phyloP scores from a whole-genome alignment of 1,140 invertebrate species.

The Eubasilissa regina region DNA sequence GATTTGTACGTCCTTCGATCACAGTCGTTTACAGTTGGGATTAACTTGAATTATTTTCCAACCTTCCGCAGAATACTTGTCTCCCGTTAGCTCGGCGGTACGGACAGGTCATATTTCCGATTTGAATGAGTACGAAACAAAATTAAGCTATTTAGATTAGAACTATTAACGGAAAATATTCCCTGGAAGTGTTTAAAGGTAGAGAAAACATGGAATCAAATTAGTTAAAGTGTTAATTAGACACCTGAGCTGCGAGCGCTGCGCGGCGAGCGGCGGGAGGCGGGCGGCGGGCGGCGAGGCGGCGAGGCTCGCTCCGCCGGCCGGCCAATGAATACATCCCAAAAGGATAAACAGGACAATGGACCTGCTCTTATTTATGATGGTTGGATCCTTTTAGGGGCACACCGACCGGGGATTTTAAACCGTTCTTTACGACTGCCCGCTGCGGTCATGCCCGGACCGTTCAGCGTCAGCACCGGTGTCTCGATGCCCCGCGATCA shows the following conservation, averaged over 20 bases:
- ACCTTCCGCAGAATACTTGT: too few species aligned
- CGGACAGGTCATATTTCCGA: too few species aligned
- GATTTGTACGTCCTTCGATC: too few species aligned
- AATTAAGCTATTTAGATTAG: background rate
- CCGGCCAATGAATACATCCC: conserved; percentile 2
- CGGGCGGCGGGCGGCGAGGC: background rate
- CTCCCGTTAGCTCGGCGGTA: too few species aligned
- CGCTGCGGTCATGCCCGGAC: conserved; percentile 15
- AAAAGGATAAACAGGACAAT: conserved; percentile 31
- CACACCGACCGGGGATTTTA: conserved; percentile 10
- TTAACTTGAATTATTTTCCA: too few species aligned
- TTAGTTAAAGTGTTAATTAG: conserved; percentile 30
- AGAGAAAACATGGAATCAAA: conserved; percentile 20
- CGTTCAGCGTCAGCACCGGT: background rate
- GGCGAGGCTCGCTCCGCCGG: background rate
- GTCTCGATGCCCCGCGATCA: background rate
- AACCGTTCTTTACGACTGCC: conserved; percentile 23
- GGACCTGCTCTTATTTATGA: conserved; percentile 23
- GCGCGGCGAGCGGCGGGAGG: background rate
- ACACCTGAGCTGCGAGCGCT: conserved; percentile 3
- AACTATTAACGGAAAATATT: conserved; percentile 20
- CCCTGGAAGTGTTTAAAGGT: background rate
- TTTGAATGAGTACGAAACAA: background rate
- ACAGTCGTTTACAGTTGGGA: too few species aligned
- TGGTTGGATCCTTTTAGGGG: conserved; percentile 19